These are phyloP conservation scores for Cynoglossus semilaevis DNA, from an alignment of 2,113 vertebrate genomes.

Conservation along the genomic window DNA sequence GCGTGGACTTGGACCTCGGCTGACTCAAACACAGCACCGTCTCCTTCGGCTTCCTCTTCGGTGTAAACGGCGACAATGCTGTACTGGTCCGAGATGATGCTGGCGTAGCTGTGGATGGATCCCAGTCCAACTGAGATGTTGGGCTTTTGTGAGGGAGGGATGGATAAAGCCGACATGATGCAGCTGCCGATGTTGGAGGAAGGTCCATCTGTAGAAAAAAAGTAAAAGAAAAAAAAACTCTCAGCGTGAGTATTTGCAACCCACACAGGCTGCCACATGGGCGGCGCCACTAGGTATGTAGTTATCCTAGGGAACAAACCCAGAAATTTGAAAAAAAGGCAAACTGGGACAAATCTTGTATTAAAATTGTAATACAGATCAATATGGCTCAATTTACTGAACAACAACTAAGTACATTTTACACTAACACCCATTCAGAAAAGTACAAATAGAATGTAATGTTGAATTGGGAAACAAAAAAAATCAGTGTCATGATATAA, in stretches of 20 bases:
- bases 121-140: conserved; percentile 48
- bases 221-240: not conserved
- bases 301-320: too few species aligned
- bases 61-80: conserved; percentile 66
- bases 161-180: conserved; percentile 72
- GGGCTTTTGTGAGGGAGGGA: conserved; percentile 69
- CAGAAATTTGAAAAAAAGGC: too few species aligned
- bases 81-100: conserved; percentile 53
- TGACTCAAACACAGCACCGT: conserved; percentile 23
- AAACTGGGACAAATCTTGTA: too few species aligned
- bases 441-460: too few species aligned
- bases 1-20: conserved; percentile 43
- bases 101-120: conserved; percentile 52
- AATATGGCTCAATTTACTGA: too few species aligned
- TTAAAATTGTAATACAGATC: too few species aligned
- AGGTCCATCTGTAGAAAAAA: conserved; percentile 40
- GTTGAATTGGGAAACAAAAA: not conserved
- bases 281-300: too few species aligned
- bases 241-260: not conserved
- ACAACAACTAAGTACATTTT: too few species aligned
- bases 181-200: conserved; percentile 57
- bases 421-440: too few species aligned
- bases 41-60: conserved; percentile 40
- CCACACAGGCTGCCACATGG: too few species aligned
- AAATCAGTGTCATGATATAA: not conserved